phyloP scores from a whole-genome alignment of 2,797 vertebrate genomes.

The Momotus momota region DNA sequence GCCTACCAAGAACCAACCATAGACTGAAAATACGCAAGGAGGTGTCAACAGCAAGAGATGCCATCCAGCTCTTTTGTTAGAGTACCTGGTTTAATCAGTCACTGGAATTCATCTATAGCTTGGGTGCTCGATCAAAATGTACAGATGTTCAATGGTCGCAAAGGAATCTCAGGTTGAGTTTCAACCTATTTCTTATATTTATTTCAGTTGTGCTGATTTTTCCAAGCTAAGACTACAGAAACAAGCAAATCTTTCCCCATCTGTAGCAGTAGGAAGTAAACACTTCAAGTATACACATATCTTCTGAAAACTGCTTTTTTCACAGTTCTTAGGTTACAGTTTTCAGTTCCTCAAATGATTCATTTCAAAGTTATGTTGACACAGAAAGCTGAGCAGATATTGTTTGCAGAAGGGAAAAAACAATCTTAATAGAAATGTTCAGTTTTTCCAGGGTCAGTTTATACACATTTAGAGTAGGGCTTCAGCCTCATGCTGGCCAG shows the following conservation, averaged over 20 bases:
- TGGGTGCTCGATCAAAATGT: neutral
- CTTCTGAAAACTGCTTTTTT: conserved; percentile 13
- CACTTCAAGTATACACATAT: neutral
- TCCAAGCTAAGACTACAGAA: neutral
- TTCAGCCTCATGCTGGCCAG: neutral
- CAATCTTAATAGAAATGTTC: neutral
- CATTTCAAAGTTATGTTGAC: conserved; percentile 15
- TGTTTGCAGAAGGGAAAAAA: conserved; percentile 9
- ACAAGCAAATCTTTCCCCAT: neutral
- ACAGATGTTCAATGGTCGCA: neutral
- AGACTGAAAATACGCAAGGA: neutral
- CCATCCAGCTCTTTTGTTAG: neutral
- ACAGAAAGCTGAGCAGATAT: neutral
- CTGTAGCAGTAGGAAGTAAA: neutral
- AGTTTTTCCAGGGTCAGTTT: neutral
- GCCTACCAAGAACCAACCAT: fast-evolving
- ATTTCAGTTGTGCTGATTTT: conserved; percentile 12
- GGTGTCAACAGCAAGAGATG: neutral
- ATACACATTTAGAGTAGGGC: neutral
- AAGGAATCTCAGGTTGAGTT: neutral
- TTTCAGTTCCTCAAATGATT: conserved; percentile 2
- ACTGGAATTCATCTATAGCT: neutral
- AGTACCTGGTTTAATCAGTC: neutral
- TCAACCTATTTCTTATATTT: neutral
- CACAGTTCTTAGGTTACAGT: neutral